Conservation (phyloP, 1,140 invertebrate species). For the Sweltsa coloradensis region DNA sequence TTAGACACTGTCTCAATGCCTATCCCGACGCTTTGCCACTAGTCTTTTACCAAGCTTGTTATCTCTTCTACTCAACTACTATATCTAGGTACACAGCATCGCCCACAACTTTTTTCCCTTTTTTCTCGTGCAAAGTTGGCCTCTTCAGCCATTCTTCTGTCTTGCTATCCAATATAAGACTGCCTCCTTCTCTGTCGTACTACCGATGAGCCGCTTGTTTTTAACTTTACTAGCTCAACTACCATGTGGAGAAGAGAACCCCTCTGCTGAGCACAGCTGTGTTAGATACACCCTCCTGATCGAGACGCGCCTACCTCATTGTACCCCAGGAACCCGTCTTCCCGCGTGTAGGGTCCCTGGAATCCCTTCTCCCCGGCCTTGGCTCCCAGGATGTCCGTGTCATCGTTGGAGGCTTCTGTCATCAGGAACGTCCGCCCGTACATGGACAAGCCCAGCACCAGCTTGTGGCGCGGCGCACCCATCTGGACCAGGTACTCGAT, state of each 20-base stretch:
- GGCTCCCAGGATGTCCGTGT: slow-evolving; percentile 32
- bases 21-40: too few relatives aligned
- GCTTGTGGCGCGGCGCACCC: slow-evolving; percentile 58
- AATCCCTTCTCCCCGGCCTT: slow-evolving; percentile 42
- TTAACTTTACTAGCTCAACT: background rate
- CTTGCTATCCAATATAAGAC: too few relatives aligned
- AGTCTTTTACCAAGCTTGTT: too few relatives aligned
- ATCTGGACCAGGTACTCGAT: slow-evolving; percentile 28
- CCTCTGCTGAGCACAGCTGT: background rate
- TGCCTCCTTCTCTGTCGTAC: too few relatives aligned
- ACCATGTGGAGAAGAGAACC: slow-evolving; percentile 5
- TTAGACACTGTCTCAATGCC: too few relatives aligned
- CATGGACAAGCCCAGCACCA: slow-evolving; percentile 69
- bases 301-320: slow-evolving; percentile 53
- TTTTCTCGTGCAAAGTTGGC: too few relatives aligned
- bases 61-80: too few relatives aligned
- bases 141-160: too few relatives aligned
- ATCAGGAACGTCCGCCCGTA: slow-evolving; percentile 71
- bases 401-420: slow-evolving; percentile 24
- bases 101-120: too few relatives aligned
- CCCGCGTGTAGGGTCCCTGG: slow-evolving; percentile 61
- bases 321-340: slow-evolving; percentile 76
- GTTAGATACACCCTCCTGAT: background rate
- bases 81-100: too few relatives aligned
- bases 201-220: too few relatives aligned